A percentile compares a stretch with the other conserved stretches of the same genome.
Conservation (phyloP, 2,113 vertebrate genomes). For the Picathartes gymnocephalus region DNA sequence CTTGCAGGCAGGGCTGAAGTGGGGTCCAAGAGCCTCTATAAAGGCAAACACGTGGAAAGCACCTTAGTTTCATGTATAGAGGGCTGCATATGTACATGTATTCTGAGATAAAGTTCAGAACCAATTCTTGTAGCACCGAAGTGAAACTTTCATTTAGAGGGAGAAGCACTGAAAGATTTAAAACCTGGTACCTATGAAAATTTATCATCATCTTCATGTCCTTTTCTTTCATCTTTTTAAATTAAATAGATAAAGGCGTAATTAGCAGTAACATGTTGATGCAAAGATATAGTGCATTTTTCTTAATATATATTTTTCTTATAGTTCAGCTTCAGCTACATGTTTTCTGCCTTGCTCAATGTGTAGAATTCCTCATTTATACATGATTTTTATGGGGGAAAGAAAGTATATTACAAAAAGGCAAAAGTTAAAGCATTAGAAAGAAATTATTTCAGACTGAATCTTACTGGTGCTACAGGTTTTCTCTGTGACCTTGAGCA, state of each 20-base stretch:
- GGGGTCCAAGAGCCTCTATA: not conserved
- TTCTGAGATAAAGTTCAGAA: not conserved
- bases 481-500: conserved; percentile 37
- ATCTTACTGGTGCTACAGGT: not conserved
- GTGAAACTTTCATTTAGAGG: not conserved
- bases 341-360: not conserved
- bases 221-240: not conserved
- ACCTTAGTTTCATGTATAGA: not conserved
- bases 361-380: not conserved
- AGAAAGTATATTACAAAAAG: not conserved
- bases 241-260: not conserved
- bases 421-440: not conserved
- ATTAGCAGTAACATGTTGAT: not conserved
- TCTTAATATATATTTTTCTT: not conserved
- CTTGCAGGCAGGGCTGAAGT: not conserved
- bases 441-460: not conserved
- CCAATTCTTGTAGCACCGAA: not conserved
- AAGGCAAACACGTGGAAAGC: not conserved
- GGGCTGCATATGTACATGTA: not conserved
- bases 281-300: not conserved
- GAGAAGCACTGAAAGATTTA: not conserved
- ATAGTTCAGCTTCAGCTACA: not conserved
- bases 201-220: not conserved
- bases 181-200: not conserved
- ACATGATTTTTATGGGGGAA: not conserved